Evolutionary conservation across 2,113 vertebrate genomes (phyloP).

Genomic region (Phyllopteryx taeniolatus): DNA sequence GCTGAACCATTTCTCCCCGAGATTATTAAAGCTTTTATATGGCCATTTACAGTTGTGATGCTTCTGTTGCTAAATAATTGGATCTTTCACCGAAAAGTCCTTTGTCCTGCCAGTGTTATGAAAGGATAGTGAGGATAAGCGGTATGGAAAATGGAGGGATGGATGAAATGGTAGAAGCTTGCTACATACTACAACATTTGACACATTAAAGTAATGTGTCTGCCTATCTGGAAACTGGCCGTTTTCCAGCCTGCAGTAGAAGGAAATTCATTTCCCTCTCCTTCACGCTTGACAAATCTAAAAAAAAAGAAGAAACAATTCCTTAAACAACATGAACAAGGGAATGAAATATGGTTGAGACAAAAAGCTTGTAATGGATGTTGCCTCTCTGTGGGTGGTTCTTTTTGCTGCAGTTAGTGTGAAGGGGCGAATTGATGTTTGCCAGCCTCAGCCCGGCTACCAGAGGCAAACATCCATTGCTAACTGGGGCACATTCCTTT

Average conservation of each 20-base stretch:
- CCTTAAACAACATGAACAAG: conserved; percentile 23
- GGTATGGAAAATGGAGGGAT: neutral
- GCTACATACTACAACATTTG: conserved; percentile 38
- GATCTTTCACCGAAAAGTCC: neutral
- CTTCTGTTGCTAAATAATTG: neutral
- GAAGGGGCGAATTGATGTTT: conserved; percentile 64
- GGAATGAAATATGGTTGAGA: conserved; percentile 27
- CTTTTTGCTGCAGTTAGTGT: conserved; percentile 48
- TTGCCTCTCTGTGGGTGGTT: conserved; percentile 51
- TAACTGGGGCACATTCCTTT: conserved; percentile 69
- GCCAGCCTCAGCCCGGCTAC: conserved; percentile 49
- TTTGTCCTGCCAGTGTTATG: conserved; percentile 21
- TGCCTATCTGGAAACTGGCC: conserved; percentile 34
- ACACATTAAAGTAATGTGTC: conserved; percentile 51
- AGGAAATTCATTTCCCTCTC: conserved; percentile 16
- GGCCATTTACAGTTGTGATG: neutral
- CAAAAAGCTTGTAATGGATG: conserved; percentile 38
- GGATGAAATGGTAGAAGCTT: conserved; percentile 36
- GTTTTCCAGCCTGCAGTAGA: conserved; percentile 40
- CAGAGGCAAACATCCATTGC: conserved; percentile 64
- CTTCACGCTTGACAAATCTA: conserved; percentile 28
- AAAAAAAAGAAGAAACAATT: conserved; percentile 12
- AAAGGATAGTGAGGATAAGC: too few species aligned
- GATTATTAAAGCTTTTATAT: neutral
- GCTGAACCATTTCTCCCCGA: conserved; percentile 5